Evolutionary conservation across 2,113 vertebrate species (phyloP).

Genomic region (Nematolebias whitei): DNA sequence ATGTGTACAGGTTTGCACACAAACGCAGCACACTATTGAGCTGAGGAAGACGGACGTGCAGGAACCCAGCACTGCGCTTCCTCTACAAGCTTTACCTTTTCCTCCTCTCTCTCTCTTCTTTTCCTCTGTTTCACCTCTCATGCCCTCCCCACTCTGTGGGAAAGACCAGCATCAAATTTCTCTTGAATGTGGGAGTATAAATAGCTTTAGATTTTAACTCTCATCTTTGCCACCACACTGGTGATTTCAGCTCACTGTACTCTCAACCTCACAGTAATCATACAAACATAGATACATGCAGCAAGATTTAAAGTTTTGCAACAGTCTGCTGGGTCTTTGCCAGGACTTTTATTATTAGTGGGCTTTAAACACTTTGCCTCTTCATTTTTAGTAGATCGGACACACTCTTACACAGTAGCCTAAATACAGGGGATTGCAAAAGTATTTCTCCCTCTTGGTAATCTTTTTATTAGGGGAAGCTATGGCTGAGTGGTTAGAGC

Average conservation of each 20-base stretch:
- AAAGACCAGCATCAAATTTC: conserved; percentile 70
- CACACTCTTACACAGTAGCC: neutral
- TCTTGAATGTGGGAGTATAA: conserved; percentile 59
- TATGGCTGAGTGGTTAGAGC: too few species aligned
- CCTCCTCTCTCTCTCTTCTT: conserved; percentile 9
- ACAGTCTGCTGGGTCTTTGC: conserved; percentile 27
- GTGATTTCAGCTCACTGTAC: conserved; percentile 65
- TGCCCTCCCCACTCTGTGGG: conserved; percentile 51
- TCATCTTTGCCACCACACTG: conserved; percentile 51
- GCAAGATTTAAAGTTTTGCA: neutral
- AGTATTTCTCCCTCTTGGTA: too few species aligned
- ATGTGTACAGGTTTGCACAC: conserved; percentile 5
- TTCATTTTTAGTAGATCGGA: conserved; percentile 9
- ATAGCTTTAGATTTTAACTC: conserved; percentile 65
- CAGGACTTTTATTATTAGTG: conserved; percentile 48
- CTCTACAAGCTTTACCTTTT: conserved; percentile 32
- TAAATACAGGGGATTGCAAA: too few species aligned
- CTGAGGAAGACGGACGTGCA: conserved; percentile 39
- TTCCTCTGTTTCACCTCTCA: conserved; percentile 10
- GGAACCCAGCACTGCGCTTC: conserved; percentile 54
- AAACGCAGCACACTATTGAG: conserved; percentile 8
- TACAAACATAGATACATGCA: conserved; percentile 19
- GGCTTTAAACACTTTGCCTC: conserved; percentile 43
- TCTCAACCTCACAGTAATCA: conserved; percentile 48
- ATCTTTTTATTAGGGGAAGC: too few species aligned